Conservation (phyloP, 2,888 invertebrate genomes). For the Drosophila bunnanda region DNA sequence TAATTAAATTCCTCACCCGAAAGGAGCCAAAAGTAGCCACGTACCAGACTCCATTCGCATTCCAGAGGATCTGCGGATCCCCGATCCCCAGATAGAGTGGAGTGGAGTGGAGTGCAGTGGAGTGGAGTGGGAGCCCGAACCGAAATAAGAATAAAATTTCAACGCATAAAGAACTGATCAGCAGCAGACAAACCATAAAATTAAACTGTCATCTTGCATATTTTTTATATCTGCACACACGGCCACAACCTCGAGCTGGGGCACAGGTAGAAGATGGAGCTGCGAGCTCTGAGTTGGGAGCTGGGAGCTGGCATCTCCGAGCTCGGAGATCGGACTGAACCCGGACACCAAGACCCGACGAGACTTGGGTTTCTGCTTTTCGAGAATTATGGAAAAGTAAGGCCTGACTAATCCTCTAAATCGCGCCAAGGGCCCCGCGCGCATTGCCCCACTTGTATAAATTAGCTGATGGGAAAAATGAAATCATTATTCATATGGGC, state of each 20-base stretch:
- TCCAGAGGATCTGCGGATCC: slow-evolving; percentile 41
- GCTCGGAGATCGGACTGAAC: slow-evolving; percentile 1
- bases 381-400: slow-evolving; percentile 79
- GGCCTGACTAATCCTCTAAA: slow-evolving; percentile 83
- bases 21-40: slow-evolving; percentile 61
- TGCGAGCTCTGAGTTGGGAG: slow-evolving; percentile 32
- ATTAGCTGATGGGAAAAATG: slow-evolving; percentile 82
- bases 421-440: slow-evolving; percentile 69
- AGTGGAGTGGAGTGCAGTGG: too few species aligned
- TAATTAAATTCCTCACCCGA: slow-evolving; percentile 77
- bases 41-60: slow-evolving; percentile 58
- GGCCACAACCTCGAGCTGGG: slow-evolving; percentile 24
- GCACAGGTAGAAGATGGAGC: slow-evolving; percentile 57
- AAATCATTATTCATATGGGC: slow-evolving; percentile 80
- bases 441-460: slow-evolving; percentile 77
- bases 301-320: slow-evolving; percentile 24
- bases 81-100: slow-evolving; percentile 37
- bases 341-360: slow-evolving; percentile 7
- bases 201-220: slow-evolving; percentile 85
- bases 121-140: slow-evolving; percentile 7
- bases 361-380: slow-evolving; percentile 53
- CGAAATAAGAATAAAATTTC: slow-evolving; percentile 67
- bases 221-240: slow-evolving; percentile 78
- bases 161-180: slow-evolving; percentile 83
- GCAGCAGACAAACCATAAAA: slow-evolving; percentile 85